phyloP scores from a whole-genome alignment of 1,140 invertebrate species.

The Saxidomus purpurata region DNA sequence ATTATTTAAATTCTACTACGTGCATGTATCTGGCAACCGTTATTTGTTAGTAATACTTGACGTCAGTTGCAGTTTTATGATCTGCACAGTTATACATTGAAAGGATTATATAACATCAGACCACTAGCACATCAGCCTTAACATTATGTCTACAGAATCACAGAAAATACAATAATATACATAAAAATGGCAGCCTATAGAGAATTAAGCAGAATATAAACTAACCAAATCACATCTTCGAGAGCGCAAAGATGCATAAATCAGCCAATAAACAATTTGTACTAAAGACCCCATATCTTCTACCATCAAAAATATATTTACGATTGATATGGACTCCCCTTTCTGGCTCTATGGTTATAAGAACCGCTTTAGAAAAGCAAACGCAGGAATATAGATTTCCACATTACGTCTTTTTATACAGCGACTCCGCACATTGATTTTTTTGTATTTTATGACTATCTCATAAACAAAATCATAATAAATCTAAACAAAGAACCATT shows the following conservation, averaged over 20 bases:
- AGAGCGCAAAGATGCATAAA: background rate
- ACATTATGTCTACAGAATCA: no score
- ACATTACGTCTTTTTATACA: background rate
- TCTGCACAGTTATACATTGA: no score
- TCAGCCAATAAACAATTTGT: conserved; percentile 11
- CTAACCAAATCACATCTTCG: background rate
- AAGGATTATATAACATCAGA: no score
- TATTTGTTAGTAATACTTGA: no score
- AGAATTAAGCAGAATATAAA: background rate
- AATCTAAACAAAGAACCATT: background rate
- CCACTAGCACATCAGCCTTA: no score
- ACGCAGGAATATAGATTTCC: background rate
- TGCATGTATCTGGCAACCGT: no score
- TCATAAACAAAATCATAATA: background rate
- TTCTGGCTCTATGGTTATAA: background rate
- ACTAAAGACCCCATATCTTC: background rate
- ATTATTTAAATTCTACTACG: no score
- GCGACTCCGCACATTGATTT: background rate
- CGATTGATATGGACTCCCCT: background rate
- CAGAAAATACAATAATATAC: no score
- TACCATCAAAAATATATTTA: background rate
- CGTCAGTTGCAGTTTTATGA: no score
- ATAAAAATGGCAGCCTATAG: no score
- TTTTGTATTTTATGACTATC: background rate
- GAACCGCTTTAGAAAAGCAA: background rate